A percentile compares a stretch with the other conserved stretches of the same genome.
phyloP scores from a whole-genome alignment of 1,140 invertebrate species.

The Drosophila micromelanica region DNA sequence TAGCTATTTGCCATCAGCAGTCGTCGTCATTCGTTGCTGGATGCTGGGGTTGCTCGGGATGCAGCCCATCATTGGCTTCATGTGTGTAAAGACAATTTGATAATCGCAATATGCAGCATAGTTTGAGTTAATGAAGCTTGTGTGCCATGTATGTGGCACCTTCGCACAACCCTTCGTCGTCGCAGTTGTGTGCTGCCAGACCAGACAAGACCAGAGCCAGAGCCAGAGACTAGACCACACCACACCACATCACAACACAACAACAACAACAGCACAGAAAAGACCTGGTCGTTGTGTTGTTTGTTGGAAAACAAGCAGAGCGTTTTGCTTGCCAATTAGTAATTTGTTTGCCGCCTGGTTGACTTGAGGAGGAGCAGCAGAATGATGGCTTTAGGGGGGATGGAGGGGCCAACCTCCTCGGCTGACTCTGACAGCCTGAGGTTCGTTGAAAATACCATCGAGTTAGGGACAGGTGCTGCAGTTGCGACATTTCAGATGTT shows the following conservation, averaged over 20 bases:
- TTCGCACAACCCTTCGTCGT: constrained; percentile 16
- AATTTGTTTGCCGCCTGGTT: constrained; percentile 70
- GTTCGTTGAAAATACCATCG: constrained; percentile 7
- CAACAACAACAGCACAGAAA: constrained; percentile 5
- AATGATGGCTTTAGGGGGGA: neutral
- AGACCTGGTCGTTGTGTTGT: constrained; percentile 44
- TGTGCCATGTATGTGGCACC: constrained; percentile 61
- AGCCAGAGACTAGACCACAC: constrained; percentile 14
- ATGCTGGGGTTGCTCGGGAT: neutral
- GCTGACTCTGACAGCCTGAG: constrained; percentile 6
- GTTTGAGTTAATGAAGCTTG: constrained; percentile 83
- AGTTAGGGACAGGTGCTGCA: neutral
- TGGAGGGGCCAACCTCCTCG: neutral
- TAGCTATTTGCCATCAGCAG: constrained; percentile 63
- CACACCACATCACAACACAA: constrained; percentile 2
- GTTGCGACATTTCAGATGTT: neutral
- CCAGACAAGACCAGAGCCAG: neutral
- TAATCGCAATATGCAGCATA: constrained; percentile 82
- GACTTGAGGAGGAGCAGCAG: constrained; percentile 19
- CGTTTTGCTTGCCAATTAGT: constrained; percentile 83
- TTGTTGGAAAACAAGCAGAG: constrained; percentile 77
- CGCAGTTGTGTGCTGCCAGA: neutral
- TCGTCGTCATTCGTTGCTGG: constrained; percentile 8
- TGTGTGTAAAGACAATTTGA: constrained; percentile 81
- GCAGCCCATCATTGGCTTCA: constrained; percentile 42